phyloP scores from a whole-genome alignment of 2,797 vertebrate species.

The Amblyopsis hoosieri region DNA sequence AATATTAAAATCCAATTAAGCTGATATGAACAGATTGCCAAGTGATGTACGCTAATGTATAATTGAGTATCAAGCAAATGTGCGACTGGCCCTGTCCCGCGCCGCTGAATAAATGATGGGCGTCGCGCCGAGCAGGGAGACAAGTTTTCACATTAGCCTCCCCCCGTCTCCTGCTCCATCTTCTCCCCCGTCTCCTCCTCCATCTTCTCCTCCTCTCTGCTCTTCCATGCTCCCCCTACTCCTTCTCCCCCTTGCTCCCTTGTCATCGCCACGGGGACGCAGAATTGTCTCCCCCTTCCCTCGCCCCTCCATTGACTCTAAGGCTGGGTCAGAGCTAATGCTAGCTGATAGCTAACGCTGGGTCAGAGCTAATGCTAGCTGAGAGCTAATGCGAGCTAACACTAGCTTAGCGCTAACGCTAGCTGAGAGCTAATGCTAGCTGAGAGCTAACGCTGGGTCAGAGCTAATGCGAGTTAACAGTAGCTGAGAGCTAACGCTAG shows the following conservation, averaged over 20 bases:
- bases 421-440: constrained; percentile 60
- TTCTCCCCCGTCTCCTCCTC: neutral
- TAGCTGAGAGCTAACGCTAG: neutral
- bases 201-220: constrained; percentile 18
- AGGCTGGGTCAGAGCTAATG: constrained; percentile 49
- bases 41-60: constrained; percentile 92
- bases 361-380: constrained; percentile 58
- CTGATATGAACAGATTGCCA: constrained; percentile 99
- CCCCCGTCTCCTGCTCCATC: constrained; percentile 70
- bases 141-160: constrained; percentile 99
- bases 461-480: too few species aligned
- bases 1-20: constrained; percentile 99
- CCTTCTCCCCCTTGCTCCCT: constrained; percentile 46
- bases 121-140: constrained; percentile 98
- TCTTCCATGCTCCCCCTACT: constrained; percentile 4
- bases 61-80: constrained; percentile 99
- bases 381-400: constrained; percentile 46
- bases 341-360: constrained; percentile 21
- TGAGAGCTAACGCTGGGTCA: constrained; percentile 56
- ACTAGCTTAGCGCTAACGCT: constrained; percentile 22
- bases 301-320: too few species aligned
- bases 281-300: constrained; percentile 30
- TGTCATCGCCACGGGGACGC: constrained; percentile 54
- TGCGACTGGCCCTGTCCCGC: constrained; percentile 65
- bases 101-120: constrained; percentile 99